These are phyloP conservation scores for Alviniconcha strummeri DNA, from an alignment of 2,888 invertebrate genomes.

Conservation along the genomic window DNA sequence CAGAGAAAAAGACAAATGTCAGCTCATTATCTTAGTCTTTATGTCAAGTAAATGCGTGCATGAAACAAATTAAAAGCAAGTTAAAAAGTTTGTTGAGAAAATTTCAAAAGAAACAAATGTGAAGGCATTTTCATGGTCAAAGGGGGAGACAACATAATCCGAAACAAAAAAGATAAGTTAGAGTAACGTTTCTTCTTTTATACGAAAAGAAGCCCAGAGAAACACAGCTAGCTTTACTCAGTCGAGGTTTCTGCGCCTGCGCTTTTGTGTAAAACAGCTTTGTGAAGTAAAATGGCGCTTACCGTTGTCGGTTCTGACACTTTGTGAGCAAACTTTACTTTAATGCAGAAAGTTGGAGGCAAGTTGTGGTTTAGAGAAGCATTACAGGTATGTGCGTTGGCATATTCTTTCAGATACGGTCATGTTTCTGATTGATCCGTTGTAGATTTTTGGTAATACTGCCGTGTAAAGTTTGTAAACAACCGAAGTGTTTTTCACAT, in stretches of 20 bases:
- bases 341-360: constrained; percentile 17
- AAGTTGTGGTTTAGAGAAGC: neutral
- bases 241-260: constrained; percentile 41
- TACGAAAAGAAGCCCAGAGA: constrained; percentile 46
- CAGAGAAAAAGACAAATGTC: too few species aligned
- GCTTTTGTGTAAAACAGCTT: constrained; percentile 36
- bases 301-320: constrained; percentile 25
- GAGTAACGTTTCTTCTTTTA: constrained; percentile 37
- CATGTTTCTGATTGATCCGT: neutral
- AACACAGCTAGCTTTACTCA: constrained; percentile 31
- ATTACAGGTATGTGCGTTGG: constrained; percentile 22
- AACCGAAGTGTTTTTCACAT: neutral
- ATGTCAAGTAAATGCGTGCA: too few species aligned
- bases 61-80: too few species aligned
- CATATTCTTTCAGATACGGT: too few species aligned
- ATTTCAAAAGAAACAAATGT: too few species aligned
- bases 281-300: constrained; percentile 43
- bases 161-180: neutral
- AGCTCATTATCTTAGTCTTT: too few species aligned
- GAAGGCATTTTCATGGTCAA: constrained; percentile 2
- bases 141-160: constrained; percentile 29
- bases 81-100: too few species aligned
- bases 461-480: constrained; percentile 17
- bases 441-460: neutral
- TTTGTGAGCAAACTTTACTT: constrained; percentile 30